These are phyloP conservation scores for Hipparchia sbordonii DNA, from an alignment of 2,888 invertebrate genomes.

Conservation along the genomic window DNA sequence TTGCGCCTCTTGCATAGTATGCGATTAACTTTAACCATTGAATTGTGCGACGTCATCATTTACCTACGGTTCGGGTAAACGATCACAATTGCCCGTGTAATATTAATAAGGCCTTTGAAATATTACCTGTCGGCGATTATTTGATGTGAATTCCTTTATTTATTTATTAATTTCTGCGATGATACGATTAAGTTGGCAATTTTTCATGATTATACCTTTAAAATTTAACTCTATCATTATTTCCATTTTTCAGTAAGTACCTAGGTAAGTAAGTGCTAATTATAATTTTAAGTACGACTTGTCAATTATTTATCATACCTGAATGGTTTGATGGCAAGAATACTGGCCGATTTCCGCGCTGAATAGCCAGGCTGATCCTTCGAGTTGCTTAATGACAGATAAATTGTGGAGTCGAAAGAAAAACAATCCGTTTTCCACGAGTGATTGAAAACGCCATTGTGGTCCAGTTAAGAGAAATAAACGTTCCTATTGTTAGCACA, in stretches of 20 bases:
- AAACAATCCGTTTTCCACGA: constrained; percentile 32
- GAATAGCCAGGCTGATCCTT: no score
- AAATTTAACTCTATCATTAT: no score
- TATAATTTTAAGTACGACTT: background rate
- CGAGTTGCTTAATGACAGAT: constrained; percentile 15
- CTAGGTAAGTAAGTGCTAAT: background rate
- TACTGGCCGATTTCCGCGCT: no score
- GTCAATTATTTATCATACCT: no score
- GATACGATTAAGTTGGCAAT: constrained; percentile 11
- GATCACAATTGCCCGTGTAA: constrained; percentile 52
- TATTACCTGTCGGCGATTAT: constrained; percentile 35
- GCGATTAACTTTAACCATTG: constrained; percentile 36
- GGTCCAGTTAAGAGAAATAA: constrained; percentile 56
- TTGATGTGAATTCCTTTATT: constrained; percentile 42
- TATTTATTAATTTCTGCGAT: constrained; percentile 2
- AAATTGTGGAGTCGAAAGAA: constrained; percentile 18
- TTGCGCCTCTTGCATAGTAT: background rate
- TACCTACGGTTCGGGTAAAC: constrained; percentile 51
- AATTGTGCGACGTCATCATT: constrained; percentile 56
- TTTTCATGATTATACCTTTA: background rate
- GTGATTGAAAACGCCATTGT: constrained; percentile 44
- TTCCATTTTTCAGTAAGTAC: no score
- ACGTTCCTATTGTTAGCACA: constrained; percentile 56
- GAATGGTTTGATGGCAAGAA: no score
- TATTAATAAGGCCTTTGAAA: constrained; percentile 56